Evolutionary conservation across 64 coral and sea anemone species (phyloP), one percentile per base, ranked within the genome.

Genomic region (Montipora capricornis): DNA sequence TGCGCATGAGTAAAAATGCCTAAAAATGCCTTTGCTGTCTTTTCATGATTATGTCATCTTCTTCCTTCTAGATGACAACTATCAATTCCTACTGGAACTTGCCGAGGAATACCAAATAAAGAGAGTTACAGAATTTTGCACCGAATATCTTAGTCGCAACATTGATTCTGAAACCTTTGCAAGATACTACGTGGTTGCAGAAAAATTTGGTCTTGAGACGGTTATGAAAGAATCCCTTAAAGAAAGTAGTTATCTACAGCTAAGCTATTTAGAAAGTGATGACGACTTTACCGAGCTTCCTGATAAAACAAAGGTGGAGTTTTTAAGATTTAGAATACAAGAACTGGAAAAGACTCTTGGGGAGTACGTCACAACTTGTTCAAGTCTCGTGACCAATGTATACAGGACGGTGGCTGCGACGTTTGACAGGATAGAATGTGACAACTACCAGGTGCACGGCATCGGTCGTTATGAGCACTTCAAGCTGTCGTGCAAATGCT

Each of bases 51-150:
- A 3, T 12, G 26, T 1, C 16, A 20, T 82, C 44, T 59, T 68
- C 16, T 37, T 46, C 45, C 37, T 71, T 49, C 4, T 20, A 93
- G 91, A 20, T 24, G 83, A 88, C 26, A 93, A 93, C 74, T 93
- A 66, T 48, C 73, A 87, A 37, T 93, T 87, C 49, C 83, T 93
- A 2, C 59, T 93, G 83, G 91, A 80, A 77, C 55, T 93, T 66
- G 75, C 91, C 15, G 91, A 93, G 6, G 91, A 93, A 78, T 93
- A 93, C 20, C 91, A 93, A 26, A 88, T 93, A 73, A 75, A 88
- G 6, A 58, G 74, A 49, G 91, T 93, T 0, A 93, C 51, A 44
- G 75, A 68, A 59, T 45, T 93, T 6, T 93, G 91, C 64, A 68
- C 45, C 20, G 75, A 93, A 20, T 93, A 79, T 47, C 74, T 93